Evolutionary conservation across 2,888 invertebrate species (phyloP).

Genomic region (Spilarctia lutea): DNA sequence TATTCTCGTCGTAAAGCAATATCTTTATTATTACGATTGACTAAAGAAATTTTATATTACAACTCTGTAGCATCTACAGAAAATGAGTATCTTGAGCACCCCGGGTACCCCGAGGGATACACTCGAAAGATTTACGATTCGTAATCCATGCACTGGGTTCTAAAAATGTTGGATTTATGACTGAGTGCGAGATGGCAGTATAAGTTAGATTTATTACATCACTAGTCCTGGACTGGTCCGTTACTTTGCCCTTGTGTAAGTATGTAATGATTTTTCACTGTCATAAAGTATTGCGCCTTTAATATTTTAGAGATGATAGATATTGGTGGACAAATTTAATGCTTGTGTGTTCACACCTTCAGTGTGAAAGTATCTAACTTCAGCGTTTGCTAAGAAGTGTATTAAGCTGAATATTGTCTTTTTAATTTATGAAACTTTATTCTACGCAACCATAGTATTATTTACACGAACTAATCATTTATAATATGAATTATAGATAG

Average conservation of each 20-base stretch:
- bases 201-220: constrained; percentile 44
- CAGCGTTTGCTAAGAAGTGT: too few relatives aligned
- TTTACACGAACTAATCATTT: too few relatives aligned
- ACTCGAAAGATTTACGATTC: constrained; percentile 47
- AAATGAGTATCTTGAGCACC: constrained; percentile 30
- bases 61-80: constrained; percentile 12
- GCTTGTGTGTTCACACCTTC: too few relatives aligned
- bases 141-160: constrained; percentile 43
- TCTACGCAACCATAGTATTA: too few relatives aligned
- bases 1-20: not conserved
- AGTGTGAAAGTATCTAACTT: too few relatives aligned
- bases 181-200: constrained; percentile 35
- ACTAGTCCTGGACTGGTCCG: constrained; percentile 30
- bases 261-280: constrained; percentile 40
- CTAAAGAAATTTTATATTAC: constrained; percentile 26
- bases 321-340: too few relatives aligned
- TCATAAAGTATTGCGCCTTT: constrained; percentile 34
- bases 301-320: too few relatives aligned
- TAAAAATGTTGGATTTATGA: constrained; percentile 52
- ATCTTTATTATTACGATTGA: constrained; percentile 16
- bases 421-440: too few relatives aligned
- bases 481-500: not conserved
- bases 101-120: constrained; percentile 38
- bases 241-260: constrained; percentile 25
- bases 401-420: too few relatives aligned